phyloP scores from a whole-genome alignment of 2,113 vertebrate genomes.

The Kryptolebias marmoratus region DNA sequence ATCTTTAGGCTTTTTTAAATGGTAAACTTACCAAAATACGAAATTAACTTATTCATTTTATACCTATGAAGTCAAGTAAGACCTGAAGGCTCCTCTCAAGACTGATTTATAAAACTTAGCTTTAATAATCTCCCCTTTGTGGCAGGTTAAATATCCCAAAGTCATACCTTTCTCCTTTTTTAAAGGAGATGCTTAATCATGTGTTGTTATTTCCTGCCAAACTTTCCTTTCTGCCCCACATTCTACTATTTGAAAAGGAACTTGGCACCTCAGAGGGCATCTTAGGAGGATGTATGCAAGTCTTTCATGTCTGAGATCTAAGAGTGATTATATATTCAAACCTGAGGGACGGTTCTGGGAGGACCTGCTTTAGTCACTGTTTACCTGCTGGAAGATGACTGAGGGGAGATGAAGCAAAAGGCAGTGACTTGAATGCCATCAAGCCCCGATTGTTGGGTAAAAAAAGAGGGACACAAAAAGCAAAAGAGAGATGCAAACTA shows the following conservation, averaged over 20 bases:
- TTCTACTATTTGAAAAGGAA: constrained; percentile 51
- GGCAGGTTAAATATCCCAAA: constrained; percentile 32
- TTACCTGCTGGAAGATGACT: constrained; percentile 63
- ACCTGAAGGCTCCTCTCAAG: background rate
- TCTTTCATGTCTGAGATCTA: constrained; percentile 81
- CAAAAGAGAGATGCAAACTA: background rate
- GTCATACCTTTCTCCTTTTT: constrained; percentile 7
- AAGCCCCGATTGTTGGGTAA: constrained; percentile 24
- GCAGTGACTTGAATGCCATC: constrained; percentile 50
- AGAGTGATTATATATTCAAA: constrained; percentile 76
- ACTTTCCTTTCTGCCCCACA: constrained; percentile 38
- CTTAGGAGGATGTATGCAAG: constrained; percentile 63
- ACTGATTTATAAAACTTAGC: background rate
- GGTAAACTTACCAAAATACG: no score
- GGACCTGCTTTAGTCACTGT: constrained; percentile 65
- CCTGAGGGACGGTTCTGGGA: constrained; percentile 68
- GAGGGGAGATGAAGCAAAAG: constrained; percentile 31
- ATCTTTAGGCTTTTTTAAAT: no score
- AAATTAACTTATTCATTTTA: no score
- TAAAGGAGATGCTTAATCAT: constrained; percentile 30
- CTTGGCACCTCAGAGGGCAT: constrained; percentile 70
- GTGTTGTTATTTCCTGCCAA: constrained; percentile 48
- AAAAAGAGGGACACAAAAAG: constrained; percentile 2
- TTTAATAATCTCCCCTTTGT: background rate
- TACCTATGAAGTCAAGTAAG: background rate